Evolutionary conservation across 2,113 vertebrate species (phyloP).

Genomic region (Scolopax mira): DNA sequence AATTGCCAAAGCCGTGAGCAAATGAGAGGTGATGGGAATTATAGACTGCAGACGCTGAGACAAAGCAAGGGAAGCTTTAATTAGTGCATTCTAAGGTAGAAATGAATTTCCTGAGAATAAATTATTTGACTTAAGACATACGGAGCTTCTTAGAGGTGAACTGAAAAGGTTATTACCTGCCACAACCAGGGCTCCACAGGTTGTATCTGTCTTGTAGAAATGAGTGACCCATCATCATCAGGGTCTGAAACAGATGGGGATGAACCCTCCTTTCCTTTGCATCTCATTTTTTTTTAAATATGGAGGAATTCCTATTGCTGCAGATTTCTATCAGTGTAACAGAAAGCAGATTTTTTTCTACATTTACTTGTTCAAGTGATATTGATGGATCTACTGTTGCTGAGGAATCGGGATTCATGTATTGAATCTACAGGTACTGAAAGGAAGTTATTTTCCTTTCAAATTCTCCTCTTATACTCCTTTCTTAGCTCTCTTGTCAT

Average conservation of each 20-base stretch:
- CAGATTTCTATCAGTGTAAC: background rate
- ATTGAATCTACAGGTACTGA: background rate
- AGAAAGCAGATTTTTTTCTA: background rate
- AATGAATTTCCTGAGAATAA: constrained; percentile 50
- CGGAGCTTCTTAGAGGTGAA: constrained; percentile 1
- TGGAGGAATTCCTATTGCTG: background rate
- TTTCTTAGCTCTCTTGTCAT: background rate
- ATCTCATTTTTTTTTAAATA: background rate
- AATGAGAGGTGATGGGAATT: constrained; percentile 47
- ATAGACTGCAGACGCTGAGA: constrained; percentile 28
- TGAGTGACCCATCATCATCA: background rate
- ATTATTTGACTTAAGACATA: constrained; percentile 27
- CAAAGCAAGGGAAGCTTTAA: constrained; percentile 52
- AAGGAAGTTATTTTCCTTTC: constrained; percentile 5
- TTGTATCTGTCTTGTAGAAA: background rate
- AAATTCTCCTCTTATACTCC: background rate
- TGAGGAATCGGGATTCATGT: background rate
- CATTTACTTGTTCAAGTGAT: background rate
- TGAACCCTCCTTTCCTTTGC: background rate
- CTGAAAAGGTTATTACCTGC: background rate
- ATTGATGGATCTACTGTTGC: background rate
- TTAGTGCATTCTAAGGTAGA: constrained; percentile 46
- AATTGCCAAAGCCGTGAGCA: constrained; percentile 50
- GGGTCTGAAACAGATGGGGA: background rate
- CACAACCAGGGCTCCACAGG: background rate